A percentile compares a stretch with the other conserved stretches of the same genome.
Evolutionary conservation across 2,113 vertebrate genomes (phyloP).

Genomic region (Trichomycterus rosablanca): DNA sequence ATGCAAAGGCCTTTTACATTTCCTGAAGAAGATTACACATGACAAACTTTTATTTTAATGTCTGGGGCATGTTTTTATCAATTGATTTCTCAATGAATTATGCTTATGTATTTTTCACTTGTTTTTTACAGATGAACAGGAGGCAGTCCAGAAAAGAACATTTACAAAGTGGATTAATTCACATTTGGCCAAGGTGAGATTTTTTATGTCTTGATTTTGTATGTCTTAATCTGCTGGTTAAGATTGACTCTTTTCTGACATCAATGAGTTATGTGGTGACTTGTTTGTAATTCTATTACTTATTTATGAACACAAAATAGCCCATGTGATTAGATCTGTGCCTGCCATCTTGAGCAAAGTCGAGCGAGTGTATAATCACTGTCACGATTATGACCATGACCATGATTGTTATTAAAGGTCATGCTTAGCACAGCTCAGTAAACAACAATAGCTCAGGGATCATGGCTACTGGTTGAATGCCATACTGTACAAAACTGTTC

Average conservation of each 20-base stretch:
- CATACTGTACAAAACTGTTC: constrained; percentile 9
- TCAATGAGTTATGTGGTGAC: no score
- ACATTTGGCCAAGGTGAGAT: constrained; percentile 90
- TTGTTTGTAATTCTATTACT: no score
- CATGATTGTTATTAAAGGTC: constrained; percentile 29
- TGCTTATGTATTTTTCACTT: constrained; percentile 25
- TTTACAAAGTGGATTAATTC: constrained; percentile 99
- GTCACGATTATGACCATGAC: no score
- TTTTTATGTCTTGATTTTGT: no score
- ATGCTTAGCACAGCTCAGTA: constrained; percentile 8
- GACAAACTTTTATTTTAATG: no score
- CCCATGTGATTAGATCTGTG: constrained; percentile 29
- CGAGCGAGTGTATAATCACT: constrained; percentile 23
- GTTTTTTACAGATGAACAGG: constrained; percentile 86
- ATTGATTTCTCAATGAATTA: no score
- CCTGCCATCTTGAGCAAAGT: constrained; percentile 28
- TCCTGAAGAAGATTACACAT: no score
- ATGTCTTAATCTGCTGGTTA: no score
- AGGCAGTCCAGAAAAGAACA: constrained; percentile 94
- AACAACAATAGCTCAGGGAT: constrained; percentile 11
- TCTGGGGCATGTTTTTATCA: no score
- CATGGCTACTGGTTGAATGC: constrained; percentile 1
- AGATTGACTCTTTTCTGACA: no score
- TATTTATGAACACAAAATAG: no score
- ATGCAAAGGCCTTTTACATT: no score